Base-by-base conservation (phyloP, 1,140 invertebrate genomes). In the Brachionus paranguensis region DNA sequence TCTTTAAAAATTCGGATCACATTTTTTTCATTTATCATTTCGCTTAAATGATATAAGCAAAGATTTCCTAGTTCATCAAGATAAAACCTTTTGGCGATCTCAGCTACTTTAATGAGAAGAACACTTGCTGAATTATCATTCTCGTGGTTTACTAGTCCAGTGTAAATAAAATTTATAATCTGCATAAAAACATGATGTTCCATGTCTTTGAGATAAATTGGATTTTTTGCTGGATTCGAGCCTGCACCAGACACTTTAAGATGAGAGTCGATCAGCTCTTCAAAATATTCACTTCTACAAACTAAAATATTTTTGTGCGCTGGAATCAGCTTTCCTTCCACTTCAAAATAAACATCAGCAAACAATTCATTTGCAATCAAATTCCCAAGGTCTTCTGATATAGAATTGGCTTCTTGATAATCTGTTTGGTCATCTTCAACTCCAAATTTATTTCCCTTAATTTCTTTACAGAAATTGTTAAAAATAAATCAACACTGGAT, bases 281-380 rank as follows among this genome's bases (percentile, higher is more conserved):
- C 78, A 60, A 81, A 81, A 45, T 81, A 64, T 60, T 81, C 78
- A 33, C 78, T 81, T 41, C 78, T 27, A 60, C 33, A 64, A 20
- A n/a, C 7, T 24, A 81, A 45, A 29, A 81, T 81, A 27, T 81
- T 81, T 14, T 33, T 20, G 53, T 81, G 78, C 10, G 78, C 50
- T 17, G 78, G 17, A 24, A 81, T 45, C 14, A 81, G 3, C 55
- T 60, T 81, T 14, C 60, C 78, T 24, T 81, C 78, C 2, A 81
- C 50, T 64, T 81, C 78, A 68, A 81, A 81, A 68, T 81, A 68
- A 64, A 81, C 78, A 45, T 81, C 78, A 14, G 78, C 78, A 45
- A 81, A 81, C 11, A 81, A 12, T 24, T 81, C 60, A 47, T 81
- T 81, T n/a, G 20, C 29, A 45, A 81, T 60, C 12, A 81, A 24